These are phyloP conservation scores for Aphis gossypii DNA, from an alignment of 1,140 invertebrate species.

Conservation along the genomic window DNA sequence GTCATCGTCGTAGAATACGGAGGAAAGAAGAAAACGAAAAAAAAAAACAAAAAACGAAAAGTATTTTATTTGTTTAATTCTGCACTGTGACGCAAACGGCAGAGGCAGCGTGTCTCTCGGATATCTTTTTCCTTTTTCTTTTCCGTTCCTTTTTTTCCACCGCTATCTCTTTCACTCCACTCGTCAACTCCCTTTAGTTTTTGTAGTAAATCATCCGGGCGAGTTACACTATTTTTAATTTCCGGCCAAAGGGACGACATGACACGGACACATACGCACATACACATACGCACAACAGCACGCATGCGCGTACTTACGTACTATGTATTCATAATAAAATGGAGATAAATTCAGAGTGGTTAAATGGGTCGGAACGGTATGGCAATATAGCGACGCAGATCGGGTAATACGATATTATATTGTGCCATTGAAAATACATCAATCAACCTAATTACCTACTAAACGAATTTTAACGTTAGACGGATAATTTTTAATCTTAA, in stretches of 20 bases:
- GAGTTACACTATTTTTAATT: conserved; percentile 48
- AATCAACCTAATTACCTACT: not conserved
- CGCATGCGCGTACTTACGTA: not conserved
- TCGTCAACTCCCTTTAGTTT: not conserved
- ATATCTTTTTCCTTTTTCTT: conserved; percentile 3
- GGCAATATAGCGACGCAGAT: not conserved
- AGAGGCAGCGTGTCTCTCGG: not conserved
- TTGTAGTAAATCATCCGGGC: conserved; percentile 42
- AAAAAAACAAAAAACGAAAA: not conserved
- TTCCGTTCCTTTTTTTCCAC: not conserved
- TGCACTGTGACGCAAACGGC: conserved; percentile 15
- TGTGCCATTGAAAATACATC: not conserved
- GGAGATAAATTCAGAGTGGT: not conserved
- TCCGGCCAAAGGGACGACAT: conserved; percentile 42
- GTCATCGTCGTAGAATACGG: not conserved
- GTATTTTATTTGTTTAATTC: conserved; percentile 44
- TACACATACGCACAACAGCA: not conserved
- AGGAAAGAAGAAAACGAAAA: not conserved
- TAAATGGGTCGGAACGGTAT: not conserved
- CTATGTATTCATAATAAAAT: not conserved
- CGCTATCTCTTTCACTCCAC: not conserved
- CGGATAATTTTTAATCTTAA: not conserved
- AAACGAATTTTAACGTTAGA: not conserved
- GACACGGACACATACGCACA: not conserved
- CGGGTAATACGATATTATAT: not conserved